These are phyloP conservation scores for Trisateles emortualis DNA, from an alignment of 2,888 invertebrate species.

Conservation along the genomic window DNA sequence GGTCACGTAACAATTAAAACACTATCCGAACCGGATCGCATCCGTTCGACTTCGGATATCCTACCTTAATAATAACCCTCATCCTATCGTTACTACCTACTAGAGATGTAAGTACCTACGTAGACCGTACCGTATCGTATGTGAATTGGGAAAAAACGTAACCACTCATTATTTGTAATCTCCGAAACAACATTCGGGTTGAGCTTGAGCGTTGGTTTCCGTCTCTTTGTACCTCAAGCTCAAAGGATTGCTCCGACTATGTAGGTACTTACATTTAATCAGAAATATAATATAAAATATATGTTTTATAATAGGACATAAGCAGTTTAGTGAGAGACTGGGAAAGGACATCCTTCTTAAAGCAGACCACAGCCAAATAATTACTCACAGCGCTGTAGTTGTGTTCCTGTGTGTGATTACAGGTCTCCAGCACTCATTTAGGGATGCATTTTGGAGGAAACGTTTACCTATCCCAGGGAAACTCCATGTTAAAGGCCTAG, in stretches of 20 bases:
- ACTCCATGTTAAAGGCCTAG: too few relatives aligned
- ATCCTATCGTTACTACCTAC: constrained; percentile 73
- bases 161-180: constrained; percentile 75
- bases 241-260: constrained; percentile 23
- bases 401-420: too few relatives aligned
- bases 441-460: too few relatives aligned
- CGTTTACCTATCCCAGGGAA: too few relatives aligned
- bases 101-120: constrained; percentile 18
- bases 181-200: constrained; percentile 72
- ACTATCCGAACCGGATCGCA: constrained; percentile 71
- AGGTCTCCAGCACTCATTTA: too few relatives aligned
- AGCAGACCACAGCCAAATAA: too few relatives aligned
- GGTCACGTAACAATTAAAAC: constrained; percentile 40
- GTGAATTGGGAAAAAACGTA: constrained; percentile 63
- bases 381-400: too few relatives aligned
- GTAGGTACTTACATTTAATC: constrained; percentile 5
- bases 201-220: constrained; percentile 73
- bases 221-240: constrained; percentile 59
- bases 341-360: too few relatives aligned
- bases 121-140: too few relatives aligned
- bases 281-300: too few relatives aligned
- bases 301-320: too few relatives aligned
- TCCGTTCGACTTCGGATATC: constrained; percentile 80
- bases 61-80: constrained; percentile 76
- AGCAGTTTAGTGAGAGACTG: too few relatives aligned